Conservation (phyloP, 2,113 vertebrate genomes). For the Bufo bufo region DNA sequence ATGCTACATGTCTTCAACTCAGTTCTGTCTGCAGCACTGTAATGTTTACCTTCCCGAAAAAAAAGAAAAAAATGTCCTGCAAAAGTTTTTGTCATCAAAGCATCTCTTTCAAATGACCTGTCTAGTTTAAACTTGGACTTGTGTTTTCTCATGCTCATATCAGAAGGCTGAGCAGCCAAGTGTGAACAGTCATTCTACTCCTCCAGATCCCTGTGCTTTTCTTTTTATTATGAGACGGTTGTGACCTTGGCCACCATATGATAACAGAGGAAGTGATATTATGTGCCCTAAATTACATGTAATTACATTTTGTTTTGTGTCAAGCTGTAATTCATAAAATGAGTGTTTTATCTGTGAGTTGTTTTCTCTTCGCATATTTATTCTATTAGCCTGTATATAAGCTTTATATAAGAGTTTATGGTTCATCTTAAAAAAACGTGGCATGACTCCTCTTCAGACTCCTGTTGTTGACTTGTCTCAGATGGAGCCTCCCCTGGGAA, state of each 20-base stretch:
- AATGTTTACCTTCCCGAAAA: conserved; percentile 1
- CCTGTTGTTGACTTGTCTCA: no score
- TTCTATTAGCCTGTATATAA: background rate
- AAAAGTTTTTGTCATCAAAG: conserved; percentile 53
- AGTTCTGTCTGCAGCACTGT: background rate
- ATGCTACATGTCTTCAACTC: background rate
- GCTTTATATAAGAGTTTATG: background rate
- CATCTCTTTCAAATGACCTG: conserved; percentile 63
- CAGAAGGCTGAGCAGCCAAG: conserved; percentile 64
- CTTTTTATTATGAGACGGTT: conserved; percentile 64
- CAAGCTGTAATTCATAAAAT: conserved; percentile 54
- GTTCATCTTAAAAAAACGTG: background rate
- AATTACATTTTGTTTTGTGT: conserved; percentile 63
- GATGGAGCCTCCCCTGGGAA: no score
- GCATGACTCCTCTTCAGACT: no score
- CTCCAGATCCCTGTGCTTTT: conserved; percentile 60
- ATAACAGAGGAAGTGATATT: conserved; percentile 58
- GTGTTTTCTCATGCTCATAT: conserved; percentile 48
- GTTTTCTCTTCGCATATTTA: background rate
- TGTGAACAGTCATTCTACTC: conserved; percentile 66
- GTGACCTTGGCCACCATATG: conserved; percentile 66
- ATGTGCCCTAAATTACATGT: conserved; percentile 60
- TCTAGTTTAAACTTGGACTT: conserved; percentile 61
- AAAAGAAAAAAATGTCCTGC: background rate
- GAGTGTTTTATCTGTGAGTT: conserved; percentile 6